These are phyloP conservation scores for Ptychodera flava DNA, from an alignment of 35 echinoderm and acorn worm genomes.

Conservation along the genomic window DNA sequence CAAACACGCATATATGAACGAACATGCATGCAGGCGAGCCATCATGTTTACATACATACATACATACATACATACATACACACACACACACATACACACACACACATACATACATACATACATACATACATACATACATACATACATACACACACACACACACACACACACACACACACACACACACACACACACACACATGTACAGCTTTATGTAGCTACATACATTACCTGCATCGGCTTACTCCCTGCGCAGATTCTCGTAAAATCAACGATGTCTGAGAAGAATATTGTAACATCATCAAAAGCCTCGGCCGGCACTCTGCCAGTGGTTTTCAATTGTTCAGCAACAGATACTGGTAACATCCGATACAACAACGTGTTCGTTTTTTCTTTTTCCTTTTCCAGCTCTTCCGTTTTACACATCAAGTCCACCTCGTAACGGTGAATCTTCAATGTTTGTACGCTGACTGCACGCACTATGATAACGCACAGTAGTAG, in stretches of 20 bases:
- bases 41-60: too few relatives aligned
- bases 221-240: constrained; percentile 50
- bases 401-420: constrained; percentile 32
- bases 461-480: constrained; percentile 28
- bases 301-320: constrained; percentile 43
- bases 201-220: too few relatives aligned
- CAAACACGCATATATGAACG: too few relatives aligned
- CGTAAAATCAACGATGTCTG: constrained; percentile 62
- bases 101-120: too few relatives aligned
- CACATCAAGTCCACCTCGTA: constrained; percentile 6
- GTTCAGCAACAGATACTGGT: constrained; percentile 22
- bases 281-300: constrained; percentile 58
- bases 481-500: constrained; percentile 30
- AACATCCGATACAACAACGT: constrained; percentile 57
- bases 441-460: constrained; percentile 37
- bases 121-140: too few relatives aligned
- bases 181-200: too few relatives aligned
- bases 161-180: too few relatives aligned
- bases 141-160: too few relatives aligned
- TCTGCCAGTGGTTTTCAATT: constrained; percentile 25
- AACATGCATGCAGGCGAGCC: too few relatives aligned
- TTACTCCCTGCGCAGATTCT: constrained; percentile 43
- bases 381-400: constrained; percentile 35
- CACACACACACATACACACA: too few relatives aligned
- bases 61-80: too few relatives aligned